A percentile compares a stretch with the other conserved stretches of the same genome.
Evolutionary conservation across 2,113 vertebrate genomes (phyloP).

Genomic region (Malurus alboscapulatus): DNA sequence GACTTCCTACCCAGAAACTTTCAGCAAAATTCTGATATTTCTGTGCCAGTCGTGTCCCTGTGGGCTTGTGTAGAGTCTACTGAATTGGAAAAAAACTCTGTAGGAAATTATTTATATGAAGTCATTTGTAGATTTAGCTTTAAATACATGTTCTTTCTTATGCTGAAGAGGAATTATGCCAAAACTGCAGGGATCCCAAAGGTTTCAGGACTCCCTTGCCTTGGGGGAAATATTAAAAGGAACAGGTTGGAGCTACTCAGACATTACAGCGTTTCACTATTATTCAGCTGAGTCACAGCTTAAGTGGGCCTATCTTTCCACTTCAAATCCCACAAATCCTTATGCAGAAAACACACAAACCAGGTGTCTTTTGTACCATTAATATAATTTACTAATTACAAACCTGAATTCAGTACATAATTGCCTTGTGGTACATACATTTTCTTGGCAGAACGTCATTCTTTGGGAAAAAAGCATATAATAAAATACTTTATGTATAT

Average conservation of each 20-base stretch:
- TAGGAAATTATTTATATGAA: neutral
- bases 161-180: neutral
- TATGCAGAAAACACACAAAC: neutral
- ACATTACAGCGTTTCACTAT: neutral
- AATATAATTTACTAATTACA: slow-evolving; percentile 52
- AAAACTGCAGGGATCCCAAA: neutral
- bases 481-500: slow-evolving; percentile 46
- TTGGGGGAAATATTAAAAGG: neutral
- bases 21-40: neutral
- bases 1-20: neutral
- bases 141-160: neutral
- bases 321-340: neutral
- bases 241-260: neutral
- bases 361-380: neutral
- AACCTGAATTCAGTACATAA: slow-evolving; percentile 29
- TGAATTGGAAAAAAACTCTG: neutral
- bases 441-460: slow-evolving; percentile 4
- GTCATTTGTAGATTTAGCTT: neutral
- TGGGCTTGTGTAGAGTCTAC: neutral
- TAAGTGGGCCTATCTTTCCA: neutral
- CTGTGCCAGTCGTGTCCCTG: accelerated
- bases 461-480: neutral
- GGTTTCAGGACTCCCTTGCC: neutral
- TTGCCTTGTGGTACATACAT: neutral
- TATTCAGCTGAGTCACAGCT: neutral